These are phyloP conservation scores for Noturus placidus DNA, from an alignment of 2,113 vertebrate species.

Conservation along the genomic window DNA sequence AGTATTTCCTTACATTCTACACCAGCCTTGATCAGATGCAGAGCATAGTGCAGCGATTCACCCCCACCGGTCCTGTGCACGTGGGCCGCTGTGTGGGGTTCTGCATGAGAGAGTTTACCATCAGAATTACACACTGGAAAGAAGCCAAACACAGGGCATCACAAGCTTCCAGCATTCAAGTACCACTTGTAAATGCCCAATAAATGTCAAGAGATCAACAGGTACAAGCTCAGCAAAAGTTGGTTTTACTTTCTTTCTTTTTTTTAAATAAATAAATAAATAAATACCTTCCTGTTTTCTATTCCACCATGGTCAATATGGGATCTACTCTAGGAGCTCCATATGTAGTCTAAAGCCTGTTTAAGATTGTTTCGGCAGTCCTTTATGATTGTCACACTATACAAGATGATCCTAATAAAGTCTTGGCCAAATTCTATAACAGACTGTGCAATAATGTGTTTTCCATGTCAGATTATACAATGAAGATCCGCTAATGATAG, in stretches of 20 bases:
- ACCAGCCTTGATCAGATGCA: conserved; percentile 70
- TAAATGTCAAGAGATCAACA: not conserved
- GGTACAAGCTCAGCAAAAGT: not conserved
- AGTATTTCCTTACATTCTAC: conserved; percentile 70
- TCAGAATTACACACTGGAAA: conserved; percentile 73
- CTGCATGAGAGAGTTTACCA: conserved; percentile 63
- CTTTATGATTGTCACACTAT: not conserved
- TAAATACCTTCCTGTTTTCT: not conserved
- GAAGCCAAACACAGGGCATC: conserved; percentile 54
- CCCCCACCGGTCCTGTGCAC: conserved; percentile 1
- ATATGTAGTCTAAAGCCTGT: not conserved
- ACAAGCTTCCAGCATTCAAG: not conserved
- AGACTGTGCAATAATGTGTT: not conserved
- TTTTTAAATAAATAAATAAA: not conserved
- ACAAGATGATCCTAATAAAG: not conserved
- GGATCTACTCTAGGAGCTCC: not conserved
- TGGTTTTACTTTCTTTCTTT: not conserved
- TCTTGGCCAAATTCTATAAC: not conserved
- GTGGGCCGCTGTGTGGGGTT: conserved; percentile 52
- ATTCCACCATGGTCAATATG: not conserved
- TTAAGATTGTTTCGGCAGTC: not conserved
- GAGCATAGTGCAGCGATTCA: conserved; percentile 71
- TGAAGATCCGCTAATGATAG: not conserved
- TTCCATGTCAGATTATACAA: not conserved
- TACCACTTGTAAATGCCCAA: not conserved